Evolutionary conservation across 2,888 invertebrate genomes (phyloP), one percentile per base, ranked within the genome.

Genomic region (Scaptodrosophila latifasciaeformis): DNA sequence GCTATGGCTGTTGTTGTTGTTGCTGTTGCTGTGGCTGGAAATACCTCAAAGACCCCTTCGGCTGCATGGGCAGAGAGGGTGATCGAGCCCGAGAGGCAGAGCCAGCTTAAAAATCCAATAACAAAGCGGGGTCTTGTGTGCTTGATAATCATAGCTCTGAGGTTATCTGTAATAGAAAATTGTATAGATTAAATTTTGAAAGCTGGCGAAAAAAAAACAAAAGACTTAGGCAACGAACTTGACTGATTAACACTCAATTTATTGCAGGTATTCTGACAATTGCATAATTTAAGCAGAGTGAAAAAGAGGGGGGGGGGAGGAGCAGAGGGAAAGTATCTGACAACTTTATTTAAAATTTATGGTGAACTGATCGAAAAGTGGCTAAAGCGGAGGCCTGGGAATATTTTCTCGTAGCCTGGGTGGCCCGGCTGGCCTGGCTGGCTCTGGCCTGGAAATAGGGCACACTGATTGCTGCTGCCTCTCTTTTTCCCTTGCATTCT

Each of bases 111-210:
- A 75, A 81, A 75, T 74, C 75, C 75, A 70, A 81, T 67, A 82
- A 80, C n/a, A n/a, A 81, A 81, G 64, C 63, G 62, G n/a, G n/a
- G 70, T 67, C 82, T 83, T 84, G 81, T 80, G 78, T 83, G 83
- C 78, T 82, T 75, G 78, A 75, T 81, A 74, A 82, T 79, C 83
- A 83, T 83, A n/a, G n/a, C n/a, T n/a, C n/a, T n/a, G n/a, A n/a
- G 62, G 48, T 48, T 63, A 55, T 54, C 61, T 63, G 63, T 43
- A 53, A 59, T 69, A 49, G 31, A 48, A 56, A 72, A 70, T 63
- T 55, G 54, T 53, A 30, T 42, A 9, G 12, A 24, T 42, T 19
- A 27, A 6, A 42, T 7, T 24, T 12, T 10, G 12, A 42, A 13
- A 15, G 15, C 15, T 34, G 10, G 29, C 10, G 12, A 34, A 43